A percentile compares a stretch with the other conserved stretches of the same genome.
Evolutionary conservation across 2,888 invertebrate genomes (phyloP).

Genomic region (Leptinotarsa tumamoca): DNA sequence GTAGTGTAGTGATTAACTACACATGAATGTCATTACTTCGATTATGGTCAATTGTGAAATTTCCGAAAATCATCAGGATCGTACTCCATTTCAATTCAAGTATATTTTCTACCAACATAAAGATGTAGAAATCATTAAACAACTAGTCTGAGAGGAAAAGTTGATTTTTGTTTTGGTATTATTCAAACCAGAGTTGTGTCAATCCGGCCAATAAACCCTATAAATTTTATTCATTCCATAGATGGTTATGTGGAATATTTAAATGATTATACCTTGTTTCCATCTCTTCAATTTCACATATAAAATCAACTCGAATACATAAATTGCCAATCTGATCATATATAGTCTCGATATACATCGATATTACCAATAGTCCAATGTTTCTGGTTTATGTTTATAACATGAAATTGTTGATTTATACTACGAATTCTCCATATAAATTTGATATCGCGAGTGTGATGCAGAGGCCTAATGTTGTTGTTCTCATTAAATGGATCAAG

Average conservation of each 20-base stretch:
- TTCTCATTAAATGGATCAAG: slow-evolving; percentile 1
- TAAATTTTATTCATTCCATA: slow-evolving; percentile 31
- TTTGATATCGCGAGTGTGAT: slow-evolving; percentile 8
- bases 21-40: no score
- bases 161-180: not conserved
- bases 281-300: slow-evolving; percentile 44
- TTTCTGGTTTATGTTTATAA: slow-evolving; percentile 32
- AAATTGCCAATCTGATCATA: slow-evolving; percentile 43
- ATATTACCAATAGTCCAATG: slow-evolving; percentile 31
- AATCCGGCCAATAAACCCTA: slow-evolving; percentile 20
- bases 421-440: slow-evolving; percentile 20
- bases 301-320: slow-evolving; percentile 42
- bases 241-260: slow-evolving; percentile 39
- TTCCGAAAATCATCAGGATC: no score
- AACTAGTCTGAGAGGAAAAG: not conserved
- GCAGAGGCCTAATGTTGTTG: slow-evolving; percentile 7
- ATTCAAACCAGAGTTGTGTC: slow-evolving; percentile 12
- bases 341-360: slow-evolving; percentile 40
- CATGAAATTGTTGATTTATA: slow-evolving; percentile 32
- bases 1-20: no score
- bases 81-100: no score
- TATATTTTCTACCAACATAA: no score
- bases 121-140: no score
- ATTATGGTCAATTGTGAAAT: no score
- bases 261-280: slow-evolving; percentile 41